Conservation (phyloP, 2,113 vertebrate genomes). For the Gasterosteus nipponicus region DNA sequence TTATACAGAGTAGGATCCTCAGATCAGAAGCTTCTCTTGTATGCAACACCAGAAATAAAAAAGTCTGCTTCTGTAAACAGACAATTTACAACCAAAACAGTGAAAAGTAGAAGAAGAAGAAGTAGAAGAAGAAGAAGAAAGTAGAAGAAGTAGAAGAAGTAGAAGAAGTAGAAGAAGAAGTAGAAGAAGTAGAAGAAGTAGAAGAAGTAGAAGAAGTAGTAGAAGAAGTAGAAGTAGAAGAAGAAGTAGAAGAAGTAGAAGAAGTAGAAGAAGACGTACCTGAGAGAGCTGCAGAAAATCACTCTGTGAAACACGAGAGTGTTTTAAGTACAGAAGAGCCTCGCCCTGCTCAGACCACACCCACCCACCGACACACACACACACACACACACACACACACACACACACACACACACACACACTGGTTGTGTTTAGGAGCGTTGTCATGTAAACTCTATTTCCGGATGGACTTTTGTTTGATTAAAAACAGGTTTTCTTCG, state of each 20-base stretch:
- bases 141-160: too few species aligned
- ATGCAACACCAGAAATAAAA: too few species aligned
- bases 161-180: neutral
- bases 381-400: slow-evolving; percentile 1
- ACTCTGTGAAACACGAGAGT: neutral
- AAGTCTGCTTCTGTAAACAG: too few species aligned
- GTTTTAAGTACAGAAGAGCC: neutral
- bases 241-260: neutral
- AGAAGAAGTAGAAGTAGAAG: neutral
- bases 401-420: neutral
- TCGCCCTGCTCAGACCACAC: slow-evolving; percentile 42
- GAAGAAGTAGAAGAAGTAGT: neutral
- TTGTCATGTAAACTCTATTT: too few species aligned
- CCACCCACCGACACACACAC: neutral
- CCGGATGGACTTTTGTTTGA: too few species aligned
- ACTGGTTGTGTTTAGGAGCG: neutral
- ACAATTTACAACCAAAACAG: too few species aligned
- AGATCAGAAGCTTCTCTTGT: too few species aligned
- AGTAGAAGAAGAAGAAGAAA: too few species aligned
- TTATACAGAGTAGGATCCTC: too few species aligned
- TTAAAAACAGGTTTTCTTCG: too few species aligned
- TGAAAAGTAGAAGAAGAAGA: too few species aligned
- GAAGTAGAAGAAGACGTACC: slow-evolving; percentile 18
- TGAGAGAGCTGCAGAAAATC: slow-evolving; percentile 6
- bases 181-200: too few species aligned